Evolutionary conservation across 2,888 invertebrate genomes (phyloP).

Genomic region (Anthrax anthrax): DNA sequence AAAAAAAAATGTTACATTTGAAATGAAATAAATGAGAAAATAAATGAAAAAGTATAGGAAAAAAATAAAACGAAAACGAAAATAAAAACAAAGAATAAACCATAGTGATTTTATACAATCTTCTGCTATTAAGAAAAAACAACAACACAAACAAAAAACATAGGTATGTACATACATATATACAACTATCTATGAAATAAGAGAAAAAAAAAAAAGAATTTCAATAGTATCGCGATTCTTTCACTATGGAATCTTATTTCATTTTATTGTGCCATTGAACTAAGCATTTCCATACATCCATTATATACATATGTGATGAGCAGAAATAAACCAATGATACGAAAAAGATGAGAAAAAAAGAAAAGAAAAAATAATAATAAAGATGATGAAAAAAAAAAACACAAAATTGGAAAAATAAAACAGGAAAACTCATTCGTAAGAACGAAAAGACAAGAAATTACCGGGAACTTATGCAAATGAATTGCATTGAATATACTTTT

Average conservation of each 20-base stretch:
- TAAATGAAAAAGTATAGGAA: neutral
- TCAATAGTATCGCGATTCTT: neutral
- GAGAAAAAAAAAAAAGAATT: too few species aligned
- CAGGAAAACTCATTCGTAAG: neutral
- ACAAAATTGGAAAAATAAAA: neutral
- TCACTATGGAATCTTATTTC: neutral
- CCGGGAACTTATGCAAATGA: neutral
- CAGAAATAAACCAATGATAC: neutral
- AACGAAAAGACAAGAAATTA: neutral
- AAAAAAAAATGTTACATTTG: neutral
- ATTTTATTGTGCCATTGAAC: neutral
- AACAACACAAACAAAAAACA: too few species aligned
- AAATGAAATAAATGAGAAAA: neutral
- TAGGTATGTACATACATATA: too few species aligned
- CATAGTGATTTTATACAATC: too few species aligned
- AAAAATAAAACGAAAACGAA: neutral
- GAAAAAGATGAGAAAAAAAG: neutral
- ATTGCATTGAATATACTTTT: neutral
- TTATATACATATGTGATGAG: too few species aligned
- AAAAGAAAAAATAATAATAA: too few species aligned
- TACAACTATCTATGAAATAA: too few species aligned
- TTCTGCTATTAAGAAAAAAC: too few species aligned
- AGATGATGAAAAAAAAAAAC: too few species aligned
- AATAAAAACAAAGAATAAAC: neutral
- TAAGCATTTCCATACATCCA: neutral